These are phyloP conservation scores for Onychomys leucogaster DNA, from an alignment of 2,797 vertebrate genomes.

Conservation along the genomic window DNA sequence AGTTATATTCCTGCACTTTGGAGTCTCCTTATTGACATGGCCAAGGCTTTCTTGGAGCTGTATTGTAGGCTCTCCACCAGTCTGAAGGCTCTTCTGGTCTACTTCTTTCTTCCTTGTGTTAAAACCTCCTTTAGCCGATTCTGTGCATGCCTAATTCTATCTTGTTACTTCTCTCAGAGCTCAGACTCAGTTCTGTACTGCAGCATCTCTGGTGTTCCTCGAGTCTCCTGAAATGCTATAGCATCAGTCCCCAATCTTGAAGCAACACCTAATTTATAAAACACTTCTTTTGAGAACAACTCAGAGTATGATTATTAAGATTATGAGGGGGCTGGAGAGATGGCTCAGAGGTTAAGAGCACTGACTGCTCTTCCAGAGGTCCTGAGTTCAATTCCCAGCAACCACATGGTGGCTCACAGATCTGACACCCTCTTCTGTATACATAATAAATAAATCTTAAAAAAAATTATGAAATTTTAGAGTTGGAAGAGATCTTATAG, in stretches of 20 bases:
- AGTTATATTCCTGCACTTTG: background rate
- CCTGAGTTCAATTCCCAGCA: too few species aligned
- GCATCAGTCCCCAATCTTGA: background rate
- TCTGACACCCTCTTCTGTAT: too few species aligned
- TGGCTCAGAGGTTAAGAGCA: too few species aligned
- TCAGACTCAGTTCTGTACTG: background rate
- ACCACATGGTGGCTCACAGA: too few species aligned
- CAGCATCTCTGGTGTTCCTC: background rate
- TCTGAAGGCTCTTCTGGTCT: background rate
- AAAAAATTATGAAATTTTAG: slow-evolving; percentile 47
- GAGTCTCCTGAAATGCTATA: slow-evolving; percentile 8
- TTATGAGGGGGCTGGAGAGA: too few species aligned
- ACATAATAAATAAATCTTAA: too few species aligned
- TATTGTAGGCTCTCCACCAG: background rate
- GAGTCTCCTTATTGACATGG: background rate
- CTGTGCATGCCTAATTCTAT: background rate
- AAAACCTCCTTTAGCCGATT: background rate
- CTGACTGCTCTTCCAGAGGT: too few species aligned
- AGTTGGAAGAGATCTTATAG: background rate
- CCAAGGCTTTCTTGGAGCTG: background rate
- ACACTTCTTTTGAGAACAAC: slow-evolving; percentile 4
- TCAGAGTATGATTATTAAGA: background rate
- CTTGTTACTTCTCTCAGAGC: background rate
- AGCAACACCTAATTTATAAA: background rate
- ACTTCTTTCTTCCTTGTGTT: background rate